Evolutionary conservation across 2,888 invertebrate species (phyloP).

Genomic region (Allacma fusca): DNA sequence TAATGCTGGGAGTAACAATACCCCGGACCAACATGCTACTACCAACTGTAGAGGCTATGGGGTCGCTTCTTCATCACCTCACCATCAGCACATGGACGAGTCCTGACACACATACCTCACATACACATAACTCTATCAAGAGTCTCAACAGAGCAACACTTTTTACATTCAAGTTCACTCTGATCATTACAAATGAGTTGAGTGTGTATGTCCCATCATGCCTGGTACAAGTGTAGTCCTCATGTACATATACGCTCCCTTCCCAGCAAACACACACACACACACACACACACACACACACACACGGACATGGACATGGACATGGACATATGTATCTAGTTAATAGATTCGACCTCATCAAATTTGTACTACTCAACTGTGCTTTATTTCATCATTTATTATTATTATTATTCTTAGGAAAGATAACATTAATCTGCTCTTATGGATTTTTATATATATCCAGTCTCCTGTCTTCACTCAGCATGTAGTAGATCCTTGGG

Average conservation of each 20-base stretch:
- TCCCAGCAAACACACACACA: background rate
- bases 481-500: too few species aligned
- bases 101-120: background rate
- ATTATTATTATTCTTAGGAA: conserved; percentile 43
- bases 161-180: conserved; percentile 36
- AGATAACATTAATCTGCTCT: conserved; percentile 37
- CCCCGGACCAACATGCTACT: background rate
- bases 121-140: background rate
- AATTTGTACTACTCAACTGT: conserved; percentile 43
- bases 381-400: conserved; percentile 45
- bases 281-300: background rate
- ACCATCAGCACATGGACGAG: background rate
- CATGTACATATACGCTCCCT: background rate
- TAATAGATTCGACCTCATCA: conserved; percentile 49
- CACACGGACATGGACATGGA: background rate
- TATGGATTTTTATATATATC: background rate
- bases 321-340: background rate
- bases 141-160: conserved; percentile 24
- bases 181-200: conserved; percentile 35
- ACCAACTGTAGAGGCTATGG: conserved; percentile 1
- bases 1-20: background rate
- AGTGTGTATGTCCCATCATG: background rate
- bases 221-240: background rate
- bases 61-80: background rate
- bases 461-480: too few species aligned